Percentiles rank a stretch among this genome's conserved stretches.
phyloP scores from a whole-genome alignment of 2,888 invertebrate genomes.

The Anthrax anthrax region DNA sequence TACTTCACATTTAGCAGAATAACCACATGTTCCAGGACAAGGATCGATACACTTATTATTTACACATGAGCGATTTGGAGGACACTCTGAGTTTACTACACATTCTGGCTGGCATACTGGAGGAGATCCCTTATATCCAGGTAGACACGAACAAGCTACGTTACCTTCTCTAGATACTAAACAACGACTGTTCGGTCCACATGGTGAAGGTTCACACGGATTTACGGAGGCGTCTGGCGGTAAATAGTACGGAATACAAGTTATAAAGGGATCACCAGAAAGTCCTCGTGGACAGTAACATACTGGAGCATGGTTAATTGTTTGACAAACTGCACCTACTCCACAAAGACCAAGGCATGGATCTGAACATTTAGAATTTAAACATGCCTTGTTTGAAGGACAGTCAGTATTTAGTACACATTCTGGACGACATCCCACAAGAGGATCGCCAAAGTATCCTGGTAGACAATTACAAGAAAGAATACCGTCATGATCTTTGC shows the following conservation, averaged over 20 bases:
- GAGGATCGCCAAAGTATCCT: constrained; percentile 68
- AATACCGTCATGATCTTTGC: constrained; percentile 48
- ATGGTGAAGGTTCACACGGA: constrained; percentile 70
- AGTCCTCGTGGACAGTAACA: constrained; percentile 59
- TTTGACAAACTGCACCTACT: constrained; percentile 54
- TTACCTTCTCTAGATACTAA: constrained; percentile 52
- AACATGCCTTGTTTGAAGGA: constrained; percentile 51
- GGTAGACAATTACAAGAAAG: constrained; percentile 56
- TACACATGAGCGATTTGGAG: constrained; percentile 61
- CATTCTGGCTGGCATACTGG: constrained; percentile 77
- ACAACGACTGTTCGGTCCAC: constrained; percentile 67
- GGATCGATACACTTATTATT: constrained; percentile 69
- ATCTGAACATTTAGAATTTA: constrained; percentile 62
- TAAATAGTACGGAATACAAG: constrained; percentile 44
- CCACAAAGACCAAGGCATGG: constrained; percentile 67
- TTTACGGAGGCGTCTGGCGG: constrained; percentile 36
- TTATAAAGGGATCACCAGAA: constrained; percentile 60
- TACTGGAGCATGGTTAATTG: constrained; percentile 60
- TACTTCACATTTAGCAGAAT: constrained; percentile 59
- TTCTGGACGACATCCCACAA: constrained; percentile 60
- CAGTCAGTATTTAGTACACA: constrained; percentile 75
- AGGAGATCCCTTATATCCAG: constrained; percentile 62
- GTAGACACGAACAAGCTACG: constrained; percentile 66
- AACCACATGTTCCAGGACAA: constrained; percentile 70
- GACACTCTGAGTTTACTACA: constrained; percentile 67